A percentile compares a stretch with the other conserved stretches of the same genome.
These are phyloP conservation scores for Forbesichthys papilliferus DNA, from an alignment of 2,113 vertebrate genomes.

Conservation along the genomic window DNA sequence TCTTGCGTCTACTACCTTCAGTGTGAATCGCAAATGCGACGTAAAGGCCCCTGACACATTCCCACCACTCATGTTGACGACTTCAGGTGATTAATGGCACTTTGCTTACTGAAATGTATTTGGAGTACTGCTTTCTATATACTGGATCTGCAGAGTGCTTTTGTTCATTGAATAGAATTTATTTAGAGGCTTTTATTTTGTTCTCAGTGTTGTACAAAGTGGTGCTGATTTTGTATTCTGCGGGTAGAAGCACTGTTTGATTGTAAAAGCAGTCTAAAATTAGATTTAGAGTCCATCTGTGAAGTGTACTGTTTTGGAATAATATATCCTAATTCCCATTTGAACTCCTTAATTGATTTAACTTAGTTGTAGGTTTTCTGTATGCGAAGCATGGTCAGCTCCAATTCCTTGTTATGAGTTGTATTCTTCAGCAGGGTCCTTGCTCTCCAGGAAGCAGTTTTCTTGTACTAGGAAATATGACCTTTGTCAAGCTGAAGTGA, in stretches of 20 bases:
- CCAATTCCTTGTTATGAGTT: conserved; percentile 26
- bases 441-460: conserved; percentile 70
- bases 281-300: background rate
- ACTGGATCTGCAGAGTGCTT: conserved; percentile 30
- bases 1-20: conserved; percentile 36
- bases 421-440: conserved; percentile 20
- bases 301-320: background rate
- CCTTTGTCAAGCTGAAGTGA: conserved; percentile 76
- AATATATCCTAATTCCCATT: too few relatives aligned
- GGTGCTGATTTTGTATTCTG: conserved; percentile 3
- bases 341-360: too few relatives aligned
- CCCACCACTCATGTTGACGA: conserved; percentile 29
- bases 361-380: too few relatives aligned
- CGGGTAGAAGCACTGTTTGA: conserved; percentile 25
- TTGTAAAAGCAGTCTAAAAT: conserved; percentile 25
- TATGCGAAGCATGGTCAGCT: background rate
- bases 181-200: conserved; percentile 46
- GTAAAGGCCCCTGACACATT: conserved; percentile 52
- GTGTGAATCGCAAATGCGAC: background rate
- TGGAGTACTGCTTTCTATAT: conserved; percentile 44
- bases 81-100: conserved; percentile 55
- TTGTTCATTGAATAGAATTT: conserved; percentile 37
- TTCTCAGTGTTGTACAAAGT: conserved; percentile 26
- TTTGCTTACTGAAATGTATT: conserved; percentile 57
- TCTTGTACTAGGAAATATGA: conserved; percentile 79